phyloP scores from a whole-genome alignment of 1,140 invertebrate species.

The Lamellibrachia luymesi region DNA sequence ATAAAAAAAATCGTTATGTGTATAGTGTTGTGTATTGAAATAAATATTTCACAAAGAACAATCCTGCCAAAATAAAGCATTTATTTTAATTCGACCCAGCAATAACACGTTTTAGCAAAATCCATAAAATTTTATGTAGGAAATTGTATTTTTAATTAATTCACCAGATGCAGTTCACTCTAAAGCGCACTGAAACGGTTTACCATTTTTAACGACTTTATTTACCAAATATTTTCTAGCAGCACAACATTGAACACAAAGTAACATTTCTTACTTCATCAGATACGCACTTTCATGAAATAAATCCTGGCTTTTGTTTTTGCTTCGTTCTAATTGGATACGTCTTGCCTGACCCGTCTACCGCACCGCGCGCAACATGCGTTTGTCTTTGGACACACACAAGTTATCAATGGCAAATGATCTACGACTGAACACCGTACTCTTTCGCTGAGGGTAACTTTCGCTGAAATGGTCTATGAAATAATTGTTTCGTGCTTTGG shows the following conservation, averaged over 20 bases:
- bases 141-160: not conserved
- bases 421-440: not conserved
- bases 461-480: not conserved
- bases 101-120: too few relatives aligned
- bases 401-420: not conserved
- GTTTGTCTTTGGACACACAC: not conserved
- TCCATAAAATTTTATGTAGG: not conserved
- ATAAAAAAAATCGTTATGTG: not conserved
- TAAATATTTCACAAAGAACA: not conserved
- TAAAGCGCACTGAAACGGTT: not conserved
- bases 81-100: not conserved
- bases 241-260: not conserved
- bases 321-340: not conserved
- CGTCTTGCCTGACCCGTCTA: not conserved
- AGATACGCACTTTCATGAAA: not conserved
- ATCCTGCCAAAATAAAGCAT: not conserved
- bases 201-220: not conserved
- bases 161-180: not conserved
- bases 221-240: not conserved
- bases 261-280: not conserved
- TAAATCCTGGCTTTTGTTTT: not conserved
- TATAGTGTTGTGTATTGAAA: not conserved
- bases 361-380: too few relatives aligned
- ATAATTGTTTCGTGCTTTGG: not conserved
- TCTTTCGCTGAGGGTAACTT: not conserved